A percentile compares a stretch with the other conserved stretches of the same genome.
These are phyloP conservation scores for Poecilia latipinna DNA, from an alignment of 2,113 vertebrate genomes.

Conservation along the genomic window DNA sequence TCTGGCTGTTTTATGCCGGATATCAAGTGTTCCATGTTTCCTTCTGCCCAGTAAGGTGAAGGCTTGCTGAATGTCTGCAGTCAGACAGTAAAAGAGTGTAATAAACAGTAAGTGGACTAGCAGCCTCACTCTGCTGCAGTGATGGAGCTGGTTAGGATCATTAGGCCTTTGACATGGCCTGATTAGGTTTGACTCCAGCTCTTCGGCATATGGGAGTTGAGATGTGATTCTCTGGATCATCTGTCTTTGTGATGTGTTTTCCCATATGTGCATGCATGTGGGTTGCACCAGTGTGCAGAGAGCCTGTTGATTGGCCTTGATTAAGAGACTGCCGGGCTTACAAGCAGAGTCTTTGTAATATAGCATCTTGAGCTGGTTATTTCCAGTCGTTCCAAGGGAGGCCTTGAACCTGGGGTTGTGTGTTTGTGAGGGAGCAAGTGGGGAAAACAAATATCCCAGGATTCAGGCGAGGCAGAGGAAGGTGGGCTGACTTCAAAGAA, in stretches of 20 bases:
- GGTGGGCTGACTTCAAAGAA: constrained; percentile 10
- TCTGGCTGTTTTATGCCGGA: no score
- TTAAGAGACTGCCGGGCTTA: constrained; percentile 57
- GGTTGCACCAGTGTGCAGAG: constrained; percentile 42
- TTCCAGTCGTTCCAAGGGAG: constrained; percentile 66
- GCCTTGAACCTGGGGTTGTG: constrained; percentile 28
- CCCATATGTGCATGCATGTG: constrained; percentile 25
- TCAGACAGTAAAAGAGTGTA: background rate
- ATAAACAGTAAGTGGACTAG: background rate
- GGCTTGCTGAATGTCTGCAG: no score
- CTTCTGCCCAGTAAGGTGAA: no score
- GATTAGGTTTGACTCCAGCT: constrained; percentile 66
- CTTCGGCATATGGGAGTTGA: constrained; percentile 42
- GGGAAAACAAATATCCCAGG: background rate
- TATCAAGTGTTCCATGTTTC: no score
- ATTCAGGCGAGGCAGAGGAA: background rate
- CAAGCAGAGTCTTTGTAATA: constrained; percentile 51
- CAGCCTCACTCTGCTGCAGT: constrained; percentile 12
- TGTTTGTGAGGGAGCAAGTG: constrained; percentile 14
- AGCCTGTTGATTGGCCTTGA: constrained; percentile 74
- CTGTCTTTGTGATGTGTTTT: constrained; percentile 21
- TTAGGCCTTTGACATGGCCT: constrained; percentile 64
- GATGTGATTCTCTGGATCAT: constrained; percentile 37
- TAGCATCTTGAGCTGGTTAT: constrained; percentile 80
- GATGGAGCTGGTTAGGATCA: constrained; percentile 50